phyloP scores from a whole-genome alignment of 1,140 invertebrate genomes.

The Ooceraea biroi region DNA sequence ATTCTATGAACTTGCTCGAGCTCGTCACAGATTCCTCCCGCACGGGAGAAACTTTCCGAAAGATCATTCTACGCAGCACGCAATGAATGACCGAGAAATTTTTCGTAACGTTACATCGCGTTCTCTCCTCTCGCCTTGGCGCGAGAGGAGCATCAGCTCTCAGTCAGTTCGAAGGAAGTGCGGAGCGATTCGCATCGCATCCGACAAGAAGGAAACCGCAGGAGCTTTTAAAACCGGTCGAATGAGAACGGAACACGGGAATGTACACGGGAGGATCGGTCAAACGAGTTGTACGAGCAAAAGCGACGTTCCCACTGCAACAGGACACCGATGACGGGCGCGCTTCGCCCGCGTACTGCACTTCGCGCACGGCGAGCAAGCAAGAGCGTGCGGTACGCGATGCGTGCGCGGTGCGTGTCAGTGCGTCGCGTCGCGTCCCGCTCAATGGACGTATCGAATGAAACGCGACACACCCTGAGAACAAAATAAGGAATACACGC shows the following conservation, averaged over 20 bases:
- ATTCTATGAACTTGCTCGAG: no score
- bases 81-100: no score
- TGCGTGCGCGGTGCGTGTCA: not conserved
- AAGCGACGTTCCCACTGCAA: conserved; percentile 72
- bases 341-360: conserved; percentile 35
- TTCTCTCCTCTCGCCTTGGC: no score
- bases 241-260: conserved; percentile 64
- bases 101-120: not conserved
- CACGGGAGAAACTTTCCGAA: no score
- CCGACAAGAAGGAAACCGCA: not conserved
- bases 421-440: conserved; percentile 8
- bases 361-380: conserved; percentile 22
- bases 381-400: conserved; percentile 13
- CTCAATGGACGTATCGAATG: conserved; percentile 59
- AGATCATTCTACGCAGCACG: no score
- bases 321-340: conserved; percentile 64
- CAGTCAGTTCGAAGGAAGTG: not conserved
- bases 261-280: conserved; percentile 56
- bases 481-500: conserved; percentile 26
- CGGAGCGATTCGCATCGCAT: not conserved
- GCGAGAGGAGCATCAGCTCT: not conserved
- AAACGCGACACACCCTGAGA: conserved; percentile 64
- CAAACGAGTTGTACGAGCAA: conserved; percentile 67
- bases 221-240: conserved; percentile 65
- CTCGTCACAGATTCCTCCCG: no score